Percentiles rank a stretch among this genome's conserved stretches.
Conservation (phyloP, 2,113 vertebrate genomes). For the Tichodroma muraria region DNA sequence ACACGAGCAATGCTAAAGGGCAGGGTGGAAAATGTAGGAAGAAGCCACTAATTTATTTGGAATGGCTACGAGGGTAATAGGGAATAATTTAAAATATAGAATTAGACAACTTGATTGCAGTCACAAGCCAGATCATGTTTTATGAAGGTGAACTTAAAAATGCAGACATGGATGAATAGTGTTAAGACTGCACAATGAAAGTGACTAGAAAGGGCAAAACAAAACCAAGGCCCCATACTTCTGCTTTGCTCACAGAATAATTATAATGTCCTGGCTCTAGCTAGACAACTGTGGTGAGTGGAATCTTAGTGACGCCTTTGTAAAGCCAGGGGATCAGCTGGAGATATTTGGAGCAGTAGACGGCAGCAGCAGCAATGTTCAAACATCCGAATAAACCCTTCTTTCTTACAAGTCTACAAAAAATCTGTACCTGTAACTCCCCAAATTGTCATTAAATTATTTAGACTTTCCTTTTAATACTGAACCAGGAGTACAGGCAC, state of each 20-base stretch:
- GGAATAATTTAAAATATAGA: not conserved
- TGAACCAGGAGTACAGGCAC: not conserved
- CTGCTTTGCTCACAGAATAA: not conserved
- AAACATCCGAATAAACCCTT: not conserved
- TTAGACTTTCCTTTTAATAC: constrained; percentile 16
- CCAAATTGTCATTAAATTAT: not conserved
- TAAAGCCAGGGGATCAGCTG: not conserved
- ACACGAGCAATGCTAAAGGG: rapidly evolving
- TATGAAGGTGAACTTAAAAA: not conserved
- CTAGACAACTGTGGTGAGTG: not conserved
- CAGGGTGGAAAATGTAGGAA: not conserved
- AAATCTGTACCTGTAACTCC: not conserved
- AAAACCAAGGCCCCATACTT: not conserved
- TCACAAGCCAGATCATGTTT: not conserved
- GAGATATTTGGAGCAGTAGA: not conserved
- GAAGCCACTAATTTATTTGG: not conserved
- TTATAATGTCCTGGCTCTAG: not conserved
- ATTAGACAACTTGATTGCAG: not conserved
- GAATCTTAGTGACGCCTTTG: not conserved
- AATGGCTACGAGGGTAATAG: not conserved
- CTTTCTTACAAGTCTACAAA: not conserved
- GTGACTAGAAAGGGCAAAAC: not conserved
- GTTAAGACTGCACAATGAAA: rapidly evolving
- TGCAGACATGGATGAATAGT: not conserved
- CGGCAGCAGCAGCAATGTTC: not conserved